A percentile compares a stretch with the other conserved stretches of the same genome.
These are phyloP conservation scores for Pocillopora verrucosa DNA, from an alignment of 64 coral and sea anemone species.

Conservation along the genomic window DNA sequence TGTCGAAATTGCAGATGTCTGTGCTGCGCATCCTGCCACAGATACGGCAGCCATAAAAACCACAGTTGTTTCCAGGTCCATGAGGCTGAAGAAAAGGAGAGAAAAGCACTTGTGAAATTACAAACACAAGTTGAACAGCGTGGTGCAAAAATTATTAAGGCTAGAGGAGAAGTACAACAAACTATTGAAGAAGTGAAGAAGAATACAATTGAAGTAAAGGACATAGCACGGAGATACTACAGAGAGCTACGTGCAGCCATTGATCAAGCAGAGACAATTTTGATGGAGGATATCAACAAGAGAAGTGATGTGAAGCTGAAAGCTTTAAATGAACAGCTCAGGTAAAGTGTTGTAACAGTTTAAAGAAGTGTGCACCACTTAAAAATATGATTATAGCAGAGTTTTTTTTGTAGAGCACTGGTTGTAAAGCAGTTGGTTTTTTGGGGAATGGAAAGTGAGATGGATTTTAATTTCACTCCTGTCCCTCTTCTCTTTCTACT, in stretches of 20 bases:
- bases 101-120: conserved; percentile 53
- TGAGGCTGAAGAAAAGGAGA: conserved; percentile 86
- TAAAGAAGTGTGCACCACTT: background rate
- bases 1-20: conserved; percentile 78
- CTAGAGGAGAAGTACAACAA: conserved; percentile 84
- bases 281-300: conserved; percentile 86
- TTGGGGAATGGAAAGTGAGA: too few relatives aligned
- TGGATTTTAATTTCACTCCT: too few relatives aligned
- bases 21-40: conserved; percentile 82
- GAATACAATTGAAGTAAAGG: conserved; percentile 71
- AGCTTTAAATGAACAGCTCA: conserved; percentile 92
- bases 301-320: conserved; percentile 75
- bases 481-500: too few relatives aligned
- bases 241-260: conserved; percentile 79
- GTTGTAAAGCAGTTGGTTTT: too few relatives aligned
- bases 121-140: conserved; percentile 82
- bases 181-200: conserved; percentile 89
- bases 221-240: conserved; percentile 80
- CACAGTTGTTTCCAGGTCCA: conserved; percentile 92
- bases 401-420: too few relatives aligned
- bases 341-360: conserved; percentile 31
- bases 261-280: conserved; percentile 84
- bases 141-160: conserved; percentile 85
- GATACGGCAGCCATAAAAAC: conserved; percentile 69
- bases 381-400: background rate